Evolutionary conservation across 2,113 vertebrate genomes (phyloP).

Genomic region (Shinisaurus crocodilurus): DNA sequence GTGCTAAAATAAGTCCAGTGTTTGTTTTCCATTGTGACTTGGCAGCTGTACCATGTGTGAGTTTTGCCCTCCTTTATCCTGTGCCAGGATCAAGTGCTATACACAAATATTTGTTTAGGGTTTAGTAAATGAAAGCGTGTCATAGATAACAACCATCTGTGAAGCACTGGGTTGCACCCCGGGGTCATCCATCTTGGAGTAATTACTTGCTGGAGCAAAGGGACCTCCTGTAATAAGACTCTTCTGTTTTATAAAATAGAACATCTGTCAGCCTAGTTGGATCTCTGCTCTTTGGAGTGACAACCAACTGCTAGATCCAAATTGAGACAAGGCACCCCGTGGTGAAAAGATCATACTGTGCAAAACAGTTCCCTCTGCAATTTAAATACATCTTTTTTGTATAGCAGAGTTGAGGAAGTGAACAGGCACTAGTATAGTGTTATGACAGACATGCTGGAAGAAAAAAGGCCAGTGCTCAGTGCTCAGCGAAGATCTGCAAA

Average conservation of each 20-base stretch:
- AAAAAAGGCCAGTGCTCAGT: neutral
- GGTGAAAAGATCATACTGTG: neutral
- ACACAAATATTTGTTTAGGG: neutral
- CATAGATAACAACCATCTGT: neutral
- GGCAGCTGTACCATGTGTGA: neutral
- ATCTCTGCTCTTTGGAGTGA: neutral
- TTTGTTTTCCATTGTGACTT: neutral
- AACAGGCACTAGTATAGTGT: neutral
- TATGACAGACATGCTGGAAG: neutral
- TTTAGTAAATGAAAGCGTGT: constrained; percentile 10
- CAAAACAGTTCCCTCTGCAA: neutral
- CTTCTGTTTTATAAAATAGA: neutral
- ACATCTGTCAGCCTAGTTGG: neutral
- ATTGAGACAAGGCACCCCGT: neutral
- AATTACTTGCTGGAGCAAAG: neutral
- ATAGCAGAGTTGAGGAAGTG: neutral
- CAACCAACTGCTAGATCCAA: neutral
- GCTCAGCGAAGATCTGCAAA: neutral
- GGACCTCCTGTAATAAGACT: neutral
- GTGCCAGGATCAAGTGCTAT: constrained; percentile 8
- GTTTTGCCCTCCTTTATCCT: constrained; percentile 10
- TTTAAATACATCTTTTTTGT: neutral
- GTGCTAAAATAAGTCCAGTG: fast-evolving
- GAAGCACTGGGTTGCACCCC: neutral
- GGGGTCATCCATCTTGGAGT: neutral